Evolutionary conservation across 2,888 invertebrate genomes (phyloP), one percentile per base, ranked within the genome.

Genomic region (Scotopteryx bipunctaria): DNA sequence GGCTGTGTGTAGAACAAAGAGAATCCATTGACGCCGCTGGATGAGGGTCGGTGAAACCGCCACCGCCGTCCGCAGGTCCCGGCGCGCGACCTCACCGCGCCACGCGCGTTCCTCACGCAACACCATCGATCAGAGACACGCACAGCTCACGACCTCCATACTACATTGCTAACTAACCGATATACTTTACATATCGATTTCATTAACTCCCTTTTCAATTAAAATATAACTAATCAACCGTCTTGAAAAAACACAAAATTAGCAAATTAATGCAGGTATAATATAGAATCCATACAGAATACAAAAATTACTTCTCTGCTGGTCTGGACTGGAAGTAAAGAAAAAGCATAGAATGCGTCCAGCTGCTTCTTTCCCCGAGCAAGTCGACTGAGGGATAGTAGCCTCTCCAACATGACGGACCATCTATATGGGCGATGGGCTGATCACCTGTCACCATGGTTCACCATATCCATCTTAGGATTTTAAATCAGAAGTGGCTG

Each of bases 141-240:
- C 62, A 63, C 55, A 41, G 61, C 55, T 55, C 61, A 69, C 74
- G 74, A 78, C 76, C 73, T 74, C 78, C 70, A 74, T 74, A 76
- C 69, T 73, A 75, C 70, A 73, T 67, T 67, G 64, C 73, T 66
- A 66, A 61, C 59, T 67, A 63, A 70, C 21, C 68, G 73, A 78
- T 76, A 74, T 71, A 73, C 71, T 81, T 82, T 72, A 69, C 71
- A 79, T 83, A 83, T 78, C 72, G 77, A 84, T 81, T 69, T 74
- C 1, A 5, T 19, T 25, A 8, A 9, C 3, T 27, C 68, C 55
- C 45, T 51, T 66, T 63, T 38, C 5, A n/a, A 25, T 25, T 23
- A 6, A 37, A 37, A 2, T 25, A 25, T 25, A 3, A n/a, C n/a
- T 4, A 25, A 14, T 23, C 0, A 32, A 15, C n/a, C 8, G 5